Evolutionary conservation across 2,888 invertebrate genomes (phyloP), one percentile per base, ranked within the genome.

Genomic region (Homarus gammarus): DNA sequence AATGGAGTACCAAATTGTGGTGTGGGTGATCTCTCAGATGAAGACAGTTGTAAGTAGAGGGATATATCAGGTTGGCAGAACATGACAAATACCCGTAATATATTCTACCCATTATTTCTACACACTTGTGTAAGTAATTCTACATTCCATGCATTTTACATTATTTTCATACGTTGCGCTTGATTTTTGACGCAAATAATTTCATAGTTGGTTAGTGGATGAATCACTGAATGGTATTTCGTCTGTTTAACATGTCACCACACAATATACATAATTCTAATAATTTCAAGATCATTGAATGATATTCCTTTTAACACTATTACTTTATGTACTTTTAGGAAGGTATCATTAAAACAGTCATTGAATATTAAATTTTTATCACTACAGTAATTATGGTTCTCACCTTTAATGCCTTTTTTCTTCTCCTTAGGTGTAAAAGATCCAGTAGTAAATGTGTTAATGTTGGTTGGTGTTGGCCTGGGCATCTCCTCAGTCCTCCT

Each of bases 1-100:
- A 97, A 97, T 94, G 95, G 95, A 92, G 95, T 96, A 92, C 96
- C 96, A 93, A 98, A 99, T 95, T 99, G 99, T 95, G 98, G 98
- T 83, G 95, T 95, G 93, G 95, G 95, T 92, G 96, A 96, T 93
- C 94, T 95, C 92, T 96, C 96, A 70, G 96, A 97, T 94, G 97
- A 97, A 95, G 95, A 95, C 93, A 96, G 96, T 95, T 97, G 97
- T 97, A 95, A 96, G 97, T 97, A 85, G 64, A 27, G 64, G 64
- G 27, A 64, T 27, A 6, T 64, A 6, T 64, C 56, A 56, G 22
- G 56, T 12, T 56, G 1, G 56, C 56, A 18, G 56, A 56, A 22
- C 56, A 56, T 12, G 15, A 56, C 3, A 2, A 1, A 12, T 56
- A n/a, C n/a, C n/a, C n/a, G n/a, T n/a, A n/a, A n/a, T n/a, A n/a